Evolutionary conservation across 2,797 vertebrate genomes (phyloP).

Genomic region (Synaphobranchus kaupii): DNA sequence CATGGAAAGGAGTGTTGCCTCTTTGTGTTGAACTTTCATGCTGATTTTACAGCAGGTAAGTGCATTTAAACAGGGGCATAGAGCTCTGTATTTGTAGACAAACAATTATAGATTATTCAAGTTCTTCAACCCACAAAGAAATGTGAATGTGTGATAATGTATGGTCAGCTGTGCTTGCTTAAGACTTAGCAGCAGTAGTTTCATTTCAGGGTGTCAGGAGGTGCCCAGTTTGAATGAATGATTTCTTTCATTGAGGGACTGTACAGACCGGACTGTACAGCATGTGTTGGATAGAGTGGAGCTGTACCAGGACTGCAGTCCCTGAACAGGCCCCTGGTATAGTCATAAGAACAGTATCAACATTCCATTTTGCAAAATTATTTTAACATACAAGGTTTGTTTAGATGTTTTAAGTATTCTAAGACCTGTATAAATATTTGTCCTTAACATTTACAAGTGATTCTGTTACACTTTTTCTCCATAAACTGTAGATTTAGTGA

Average conservation of each 20-base stretch:
- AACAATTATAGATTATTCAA: background rate
- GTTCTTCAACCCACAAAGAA: background rate
- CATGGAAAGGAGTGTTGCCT: background rate
- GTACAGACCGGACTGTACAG: background rate
- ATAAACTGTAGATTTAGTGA: background rate
- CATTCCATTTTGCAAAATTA: background rate
- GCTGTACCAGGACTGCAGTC: background rate
- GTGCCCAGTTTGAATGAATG: conserved; percentile 16
- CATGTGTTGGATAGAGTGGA: background rate
- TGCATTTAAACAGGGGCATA: background rate
- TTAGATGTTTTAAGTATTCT: background rate
- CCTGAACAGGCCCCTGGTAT: background rate
- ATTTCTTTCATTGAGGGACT: conserved; percentile 13
- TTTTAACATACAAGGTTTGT: background rate
- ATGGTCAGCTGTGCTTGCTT: background rate
- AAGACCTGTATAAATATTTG: background rate
- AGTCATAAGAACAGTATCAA: background rate
- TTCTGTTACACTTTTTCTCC: background rate
- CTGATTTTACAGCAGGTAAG: background rate
- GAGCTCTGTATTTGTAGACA: background rate
- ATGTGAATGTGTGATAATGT: background rate
- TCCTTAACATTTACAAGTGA: background rate
- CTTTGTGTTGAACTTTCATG: background rate
- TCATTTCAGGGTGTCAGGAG: conserved; percentile 14
- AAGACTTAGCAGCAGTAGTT: background rate